Percentiles rank a stretch among this genome's conserved stretches.
These are phyloP conservation scores for Alloscopus bannaensis DNA, from an alignment of 2,888 invertebrate species.

Conservation along the genomic window DNA sequence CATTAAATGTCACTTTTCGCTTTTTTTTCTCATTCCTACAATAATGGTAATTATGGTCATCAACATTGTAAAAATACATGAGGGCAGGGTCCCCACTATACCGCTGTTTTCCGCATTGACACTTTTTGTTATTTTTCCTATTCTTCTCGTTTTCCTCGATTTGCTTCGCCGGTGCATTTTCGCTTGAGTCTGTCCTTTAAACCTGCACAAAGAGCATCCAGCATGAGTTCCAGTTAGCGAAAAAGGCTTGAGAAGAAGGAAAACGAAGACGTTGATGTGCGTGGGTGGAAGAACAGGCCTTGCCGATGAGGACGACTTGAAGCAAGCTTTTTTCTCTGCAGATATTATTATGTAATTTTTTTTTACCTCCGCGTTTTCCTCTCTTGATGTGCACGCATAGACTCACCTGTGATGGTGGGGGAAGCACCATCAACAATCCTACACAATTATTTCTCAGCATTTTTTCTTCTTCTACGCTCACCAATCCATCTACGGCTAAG, in stretches of 20 bases:
- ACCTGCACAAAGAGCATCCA: conserved; percentile 37
- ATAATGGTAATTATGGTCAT: conserved; percentile 20
- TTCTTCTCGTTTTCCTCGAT: not conserved
- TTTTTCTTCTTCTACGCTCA: too few species aligned
- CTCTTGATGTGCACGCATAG: too few species aligned
- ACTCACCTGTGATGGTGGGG: too few species aligned
- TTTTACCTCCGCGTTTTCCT: too few species aligned
- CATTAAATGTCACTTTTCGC: not conserved
- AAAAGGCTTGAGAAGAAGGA: conserved; percentile 62
- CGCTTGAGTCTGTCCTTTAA: conserved; percentile 29
- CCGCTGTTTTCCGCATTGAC: not conserved
- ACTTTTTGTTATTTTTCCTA: not conserved
- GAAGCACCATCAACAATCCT: too few species aligned
- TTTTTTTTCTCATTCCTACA: not conserved
- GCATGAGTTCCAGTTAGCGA: conserved; percentile 33
- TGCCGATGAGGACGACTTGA: conserved; percentile 17
- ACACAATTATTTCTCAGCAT: too few species aligned
- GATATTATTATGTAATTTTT: too few species aligned
- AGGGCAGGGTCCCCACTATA: not conserved
- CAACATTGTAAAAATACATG: not conserved
- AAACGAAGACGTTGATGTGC: conserved; percentile 44
- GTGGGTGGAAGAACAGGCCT: conserved; percentile 53
- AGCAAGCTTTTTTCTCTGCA: too few species aligned
- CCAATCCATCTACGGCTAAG: too few species aligned
- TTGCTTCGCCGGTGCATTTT: not conserved